These are phyloP conservation scores for Luperina testacea DNA, from an alignment of 2,888 invertebrate genomes.

Conservation along the genomic window DNA sequence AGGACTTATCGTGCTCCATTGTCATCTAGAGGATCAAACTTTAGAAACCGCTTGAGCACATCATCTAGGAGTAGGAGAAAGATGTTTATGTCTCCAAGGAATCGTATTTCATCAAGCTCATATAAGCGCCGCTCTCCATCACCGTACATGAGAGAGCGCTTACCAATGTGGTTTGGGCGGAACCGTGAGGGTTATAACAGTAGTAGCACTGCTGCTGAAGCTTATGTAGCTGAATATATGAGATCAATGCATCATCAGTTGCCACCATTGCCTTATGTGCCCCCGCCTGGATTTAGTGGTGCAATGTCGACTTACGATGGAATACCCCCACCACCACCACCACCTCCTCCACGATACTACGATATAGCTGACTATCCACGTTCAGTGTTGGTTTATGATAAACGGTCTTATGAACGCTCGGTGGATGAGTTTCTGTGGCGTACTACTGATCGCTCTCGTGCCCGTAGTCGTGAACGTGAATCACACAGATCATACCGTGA, in stretches of 20 bases:
- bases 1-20: constrained; percentile 87
- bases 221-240: constrained; percentile 97
- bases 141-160: constrained; percentile 90
- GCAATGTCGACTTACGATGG: constrained; percentile 90
- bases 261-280: constrained; percentile 95
- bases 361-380: constrained; percentile 95
- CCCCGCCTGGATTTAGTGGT: constrained; percentile 89
- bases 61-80: constrained; percentile 90
- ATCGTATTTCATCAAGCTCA: constrained; percentile 88
- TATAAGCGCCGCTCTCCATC: constrained; percentile 91
- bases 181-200: constrained; percentile 83
- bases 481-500: constrained; percentile 91
- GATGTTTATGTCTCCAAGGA: constrained; percentile 92
- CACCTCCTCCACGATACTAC: constrained; percentile 91
- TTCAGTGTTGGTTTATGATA: constrained; percentile 91
- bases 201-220: constrained; percentile 92
- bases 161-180: constrained; percentile 92
- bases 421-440: constrained; percentile 96
- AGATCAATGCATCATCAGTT: constrained; percentile 96
- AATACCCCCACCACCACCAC: constrained; percentile 93
- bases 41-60: constrained; percentile 88
- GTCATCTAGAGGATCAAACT: constrained; percentile 83
- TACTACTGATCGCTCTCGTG: constrained; percentile 92
- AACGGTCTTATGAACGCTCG: constrained; percentile 96
- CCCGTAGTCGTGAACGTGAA: constrained; percentile 90